Evolutionary conservation across 1,140 invertebrate genomes (phyloP).

Genomic region (Drosophila saltans): DNA sequence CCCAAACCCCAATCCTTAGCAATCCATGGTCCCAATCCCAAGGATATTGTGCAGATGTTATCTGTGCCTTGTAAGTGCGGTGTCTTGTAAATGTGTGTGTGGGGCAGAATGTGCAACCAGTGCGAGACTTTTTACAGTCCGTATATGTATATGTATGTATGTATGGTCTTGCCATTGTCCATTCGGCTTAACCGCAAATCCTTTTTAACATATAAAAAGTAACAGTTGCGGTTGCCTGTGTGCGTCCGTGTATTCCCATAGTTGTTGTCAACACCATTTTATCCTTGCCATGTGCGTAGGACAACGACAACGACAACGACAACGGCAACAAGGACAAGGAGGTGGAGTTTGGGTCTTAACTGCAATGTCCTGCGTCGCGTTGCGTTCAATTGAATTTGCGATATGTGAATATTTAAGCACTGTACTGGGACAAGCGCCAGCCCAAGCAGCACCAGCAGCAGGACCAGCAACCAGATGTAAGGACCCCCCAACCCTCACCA

Average conservation of each 20-base stretch:
- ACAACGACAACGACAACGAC: slow-evolving; percentile 24
- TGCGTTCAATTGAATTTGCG: slow-evolving; percentile 81
- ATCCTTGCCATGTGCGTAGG: slow-evolving; percentile 69
- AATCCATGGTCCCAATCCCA: slow-evolving; percentile 41
- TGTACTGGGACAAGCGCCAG: slow-evolving; percentile 58
- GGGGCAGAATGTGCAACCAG: slow-evolving; percentile 55
- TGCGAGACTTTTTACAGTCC: slow-evolving; percentile 50
- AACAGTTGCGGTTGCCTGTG: slow-evolving; percentile 58
- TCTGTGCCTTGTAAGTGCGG: slow-evolving; percentile 46
- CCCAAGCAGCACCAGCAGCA: background rate
- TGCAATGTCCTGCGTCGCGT: slow-evolving; percentile 62
- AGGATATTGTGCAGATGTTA: slow-evolving; percentile 75
- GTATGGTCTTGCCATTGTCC: slow-evolving; percentile 64
- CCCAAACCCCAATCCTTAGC: slow-evolving; percentile 9
- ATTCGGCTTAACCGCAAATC: slow-evolving; percentile 79
- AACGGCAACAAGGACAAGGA: slow-evolving; percentile 15
- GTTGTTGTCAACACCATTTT: slow-evolving; percentile 81
- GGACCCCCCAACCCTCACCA: no score
- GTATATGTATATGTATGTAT: slow-evolving; percentile 15
- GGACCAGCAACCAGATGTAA: background rate
- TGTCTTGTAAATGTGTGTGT: slow-evolving; percentile 8
- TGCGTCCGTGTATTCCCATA: slow-evolving; percentile 65
- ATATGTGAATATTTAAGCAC: slow-evolving; percentile 82
- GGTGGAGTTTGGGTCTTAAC: slow-evolving; percentile 52
- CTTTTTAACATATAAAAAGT: slow-evolving; percentile 82